These are phyloP conservation scores for Oophaga pumilio DNA, from an alignment of 2,113 vertebrate genomes.

Conservation along the genomic window DNA sequence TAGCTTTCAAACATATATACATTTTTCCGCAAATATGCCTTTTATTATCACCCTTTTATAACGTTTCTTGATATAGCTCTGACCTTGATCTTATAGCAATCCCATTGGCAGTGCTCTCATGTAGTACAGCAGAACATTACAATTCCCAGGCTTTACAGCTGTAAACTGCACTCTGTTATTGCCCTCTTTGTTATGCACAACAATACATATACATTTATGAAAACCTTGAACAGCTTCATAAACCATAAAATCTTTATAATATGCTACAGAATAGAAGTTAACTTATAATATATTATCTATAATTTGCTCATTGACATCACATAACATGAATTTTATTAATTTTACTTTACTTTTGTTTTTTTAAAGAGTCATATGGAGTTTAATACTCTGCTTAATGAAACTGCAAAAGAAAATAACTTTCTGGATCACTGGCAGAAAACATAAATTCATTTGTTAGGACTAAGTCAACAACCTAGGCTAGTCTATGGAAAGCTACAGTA, in stretches of 20 bases:
- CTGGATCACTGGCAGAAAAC: neutral
- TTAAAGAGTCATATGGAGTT: slow-evolving; percentile 17
- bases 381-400: neutral
- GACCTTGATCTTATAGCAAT: neutral
- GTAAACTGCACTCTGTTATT: neutral
- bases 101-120: neutral
- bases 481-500: neutral
- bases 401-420: slow-evolving; percentile 7
- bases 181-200: slow-evolving; percentile 39
- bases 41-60: slow-evolving; percentile 38
- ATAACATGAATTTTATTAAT: slow-evolving; percentile 34
- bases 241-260: slow-evolving; percentile 6
- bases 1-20: slow-evolving; percentile 30
- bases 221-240: neutral
- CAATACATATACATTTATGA: slow-evolving; percentile 38
- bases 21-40: slow-evolving; percentile 41
- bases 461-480: neutral
- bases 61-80: slow-evolving; percentile 8
- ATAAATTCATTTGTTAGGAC: neutral
- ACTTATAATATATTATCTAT: slow-evolving; percentile 24
- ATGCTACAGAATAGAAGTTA: slow-evolving; percentile 25
- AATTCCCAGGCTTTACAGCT: slow-evolving; percentile 5
- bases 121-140: neutral
- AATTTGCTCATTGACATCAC: slow-evolving; percentile 23
- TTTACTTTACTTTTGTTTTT: neutral